These are phyloP conservation scores for Geophilus truncorum DNA, from an alignment of 2,888 invertebrate genomes.

Conservation along the genomic window DNA sequence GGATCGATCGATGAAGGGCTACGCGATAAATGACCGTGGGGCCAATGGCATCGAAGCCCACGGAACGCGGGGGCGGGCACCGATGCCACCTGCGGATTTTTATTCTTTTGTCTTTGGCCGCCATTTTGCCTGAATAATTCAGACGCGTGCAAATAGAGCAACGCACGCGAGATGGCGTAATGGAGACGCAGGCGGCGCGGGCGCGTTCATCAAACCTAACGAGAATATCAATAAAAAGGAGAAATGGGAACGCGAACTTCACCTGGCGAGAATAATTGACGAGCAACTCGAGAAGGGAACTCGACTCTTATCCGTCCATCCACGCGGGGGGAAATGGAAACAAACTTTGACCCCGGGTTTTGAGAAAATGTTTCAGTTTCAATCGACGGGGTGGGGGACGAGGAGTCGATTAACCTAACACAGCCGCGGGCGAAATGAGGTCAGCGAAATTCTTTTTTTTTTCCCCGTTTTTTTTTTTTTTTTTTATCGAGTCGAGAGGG, in stretches of 20 bases:
- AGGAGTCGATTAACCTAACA: neutral
- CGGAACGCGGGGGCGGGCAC: neutral
- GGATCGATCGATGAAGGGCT: neutral
- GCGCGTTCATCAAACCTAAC: slow-evolving; percentile 33
- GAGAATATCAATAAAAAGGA: slow-evolving; percentile 33
- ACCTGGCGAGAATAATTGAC: slow-evolving; percentile 25
- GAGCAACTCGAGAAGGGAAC: neutral
- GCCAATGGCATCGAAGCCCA: neutral
- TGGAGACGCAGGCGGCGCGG: slow-evolving; percentile 22
- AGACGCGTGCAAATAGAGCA: slow-evolving; percentile 22
- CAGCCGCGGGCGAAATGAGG: neutral
- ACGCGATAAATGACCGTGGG: neutral
- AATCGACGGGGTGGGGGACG: neutral
- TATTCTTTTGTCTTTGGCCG: neutral
- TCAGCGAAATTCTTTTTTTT: neutral
- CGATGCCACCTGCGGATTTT: slow-evolving; percentile 22
- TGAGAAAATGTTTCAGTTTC: neutral
- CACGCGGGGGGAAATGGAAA: neutral
- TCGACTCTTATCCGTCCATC: no score
- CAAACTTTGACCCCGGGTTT: neutral
- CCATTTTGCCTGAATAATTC: slow-evolving; percentile 28
- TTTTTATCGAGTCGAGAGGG: neutral
- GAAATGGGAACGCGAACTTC: neutral
- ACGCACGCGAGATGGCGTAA: slow-evolving; percentile 30
- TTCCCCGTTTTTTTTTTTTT: no score